A percentile compares a stretch with the other conserved stretches of the same genome.
These are phyloP conservation scores for Synergus laeviventris DNA, from an alignment of 2,888 invertebrate species.

Conservation along the genomic window DNA sequence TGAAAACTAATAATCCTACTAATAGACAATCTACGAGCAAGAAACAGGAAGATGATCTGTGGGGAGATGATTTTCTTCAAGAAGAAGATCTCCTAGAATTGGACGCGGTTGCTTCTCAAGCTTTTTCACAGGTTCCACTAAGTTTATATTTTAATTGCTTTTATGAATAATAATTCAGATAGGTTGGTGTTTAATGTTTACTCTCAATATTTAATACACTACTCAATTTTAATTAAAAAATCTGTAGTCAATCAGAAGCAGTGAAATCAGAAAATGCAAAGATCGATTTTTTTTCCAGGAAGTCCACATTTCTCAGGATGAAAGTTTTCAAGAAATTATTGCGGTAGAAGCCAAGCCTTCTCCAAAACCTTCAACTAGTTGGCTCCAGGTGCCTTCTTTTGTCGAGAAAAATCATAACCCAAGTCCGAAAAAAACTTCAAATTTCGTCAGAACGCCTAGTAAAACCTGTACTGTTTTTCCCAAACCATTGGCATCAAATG, in stretches of 20 bases:
- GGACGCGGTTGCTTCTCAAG: slow-evolving; percentile 70
- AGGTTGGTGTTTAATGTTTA: too few relatives aligned
- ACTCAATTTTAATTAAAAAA: too few relatives aligned
- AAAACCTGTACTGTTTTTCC: neutral
- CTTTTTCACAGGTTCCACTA: slow-evolving; percentile 56
- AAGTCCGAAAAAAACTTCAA: slow-evolving; percentile 3
- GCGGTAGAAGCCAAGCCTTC: slow-evolving; percentile 31
- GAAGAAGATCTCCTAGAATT: slow-evolving; percentile 69
- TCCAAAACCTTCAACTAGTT: slow-evolving; percentile 46
- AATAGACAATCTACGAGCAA: slow-evolving; percentile 12
- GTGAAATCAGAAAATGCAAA: neutral
- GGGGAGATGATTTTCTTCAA: slow-evolving; percentile 70
- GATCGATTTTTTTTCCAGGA: neutral
- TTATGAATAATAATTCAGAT: too few relatives aligned
- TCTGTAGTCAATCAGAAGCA: neutral
- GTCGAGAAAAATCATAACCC: slow-evolving; percentile 1
- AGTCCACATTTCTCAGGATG: slow-evolving; percentile 6
- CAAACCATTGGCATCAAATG: slow-evolving; percentile 7
- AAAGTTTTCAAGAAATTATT: slow-evolving; percentile 46
- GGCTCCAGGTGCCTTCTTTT: slow-evolving; percentile 33
- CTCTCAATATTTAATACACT: too few relatives aligned
- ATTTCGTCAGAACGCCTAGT: slow-evolving; percentile 41
- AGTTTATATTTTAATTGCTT: neutral
- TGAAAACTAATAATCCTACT: neutral
- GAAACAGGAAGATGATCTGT: slow-evolving; percentile 60